Percentiles rank a stretch among this genome's conserved stretches.
Conservation (phyloP, 1,140 invertebrate genomes). For the Pomacea maculata region DNA sequence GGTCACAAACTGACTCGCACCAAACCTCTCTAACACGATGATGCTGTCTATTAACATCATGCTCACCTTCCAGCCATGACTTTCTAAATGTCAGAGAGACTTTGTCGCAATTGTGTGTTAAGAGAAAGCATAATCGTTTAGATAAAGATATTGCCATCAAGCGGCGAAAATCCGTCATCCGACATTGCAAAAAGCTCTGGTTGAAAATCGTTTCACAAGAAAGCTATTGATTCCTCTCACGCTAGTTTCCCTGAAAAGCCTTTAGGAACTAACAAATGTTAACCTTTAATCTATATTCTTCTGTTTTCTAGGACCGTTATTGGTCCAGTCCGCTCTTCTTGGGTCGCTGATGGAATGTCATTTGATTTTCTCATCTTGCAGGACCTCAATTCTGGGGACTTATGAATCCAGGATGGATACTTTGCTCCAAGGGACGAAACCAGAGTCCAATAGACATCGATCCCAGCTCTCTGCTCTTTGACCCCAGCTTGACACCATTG, state of each 20-base stretch:
- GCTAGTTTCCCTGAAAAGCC: neutral
- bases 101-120: no score
- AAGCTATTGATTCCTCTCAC: neutral
- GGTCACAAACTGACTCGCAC: no score
- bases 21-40: neutral
- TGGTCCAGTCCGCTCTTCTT: neutral
- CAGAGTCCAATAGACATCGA: constrained; percentile 97
- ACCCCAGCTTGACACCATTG: constrained; percentile 87
- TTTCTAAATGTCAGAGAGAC: neutral
- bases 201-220: no score
- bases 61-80: neutral
- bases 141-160: no score
- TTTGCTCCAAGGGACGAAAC: constrained; percentile 91
- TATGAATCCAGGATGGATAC: constrained; percentile 94
- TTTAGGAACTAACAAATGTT: neutral
- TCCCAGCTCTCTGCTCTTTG: constrained; percentile 88
- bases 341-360: neutral
- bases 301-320: neutral
- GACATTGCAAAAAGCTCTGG: no score
- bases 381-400: constrained; percentile 97
- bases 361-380: constrained; percentile 66
- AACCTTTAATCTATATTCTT: neutral
- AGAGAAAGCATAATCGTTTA: no score
- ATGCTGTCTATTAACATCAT: neutral
- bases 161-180: no score